phyloP scores from a whole-genome alignment of 2,113 vertebrate species.

The Oncorhynchus tshawytscha region DNA sequence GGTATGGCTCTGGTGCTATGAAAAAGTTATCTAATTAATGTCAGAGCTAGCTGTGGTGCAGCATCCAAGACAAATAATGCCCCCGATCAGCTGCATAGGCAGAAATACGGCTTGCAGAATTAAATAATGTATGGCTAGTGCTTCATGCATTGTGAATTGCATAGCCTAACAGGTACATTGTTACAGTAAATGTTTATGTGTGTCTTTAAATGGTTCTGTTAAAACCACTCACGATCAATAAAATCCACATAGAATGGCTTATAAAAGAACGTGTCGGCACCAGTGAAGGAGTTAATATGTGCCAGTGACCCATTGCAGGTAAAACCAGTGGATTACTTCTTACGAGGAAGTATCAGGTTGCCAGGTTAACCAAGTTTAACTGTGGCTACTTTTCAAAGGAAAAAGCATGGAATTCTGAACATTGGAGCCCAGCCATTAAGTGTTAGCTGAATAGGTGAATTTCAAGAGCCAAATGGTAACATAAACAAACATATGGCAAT shows the following conservation, averaged over 20 bases:
- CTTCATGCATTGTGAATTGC: slow-evolving; percentile 36
- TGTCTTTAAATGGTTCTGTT: slow-evolving; percentile 63
- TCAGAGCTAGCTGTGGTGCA: slow-evolving; percentile 22
- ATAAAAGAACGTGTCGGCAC: slow-evolving; percentile 59
- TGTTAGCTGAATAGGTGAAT: background rate
- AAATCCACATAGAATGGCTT: slow-evolving; percentile 59
- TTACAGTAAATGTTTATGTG: slow-evolving; percentile 67
- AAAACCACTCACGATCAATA: slow-evolving; percentile 63
- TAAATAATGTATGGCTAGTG: slow-evolving; percentile 48
- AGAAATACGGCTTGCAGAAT: slow-evolving; percentile 38
- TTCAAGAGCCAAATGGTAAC: slow-evolving; percentile 20
- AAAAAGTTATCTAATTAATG: slow-evolving; percentile 36
- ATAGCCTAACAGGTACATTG: slow-evolving; percentile 40
- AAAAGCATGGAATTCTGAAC: background rate
- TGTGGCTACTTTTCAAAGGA: background rate
- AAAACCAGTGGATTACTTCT: slow-evolving; percentile 9
- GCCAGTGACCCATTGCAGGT: slow-evolving; percentile 40
- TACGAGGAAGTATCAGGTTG: background rate
- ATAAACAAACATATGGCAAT: slow-evolving; percentile 1
- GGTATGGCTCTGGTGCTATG: background rate
- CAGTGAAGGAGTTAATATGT: slow-evolving; percentile 31
- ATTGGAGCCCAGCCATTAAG: background rate
- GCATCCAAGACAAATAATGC: slow-evolving; percentile 50
- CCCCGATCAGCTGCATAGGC: slow-evolving; percentile 36
- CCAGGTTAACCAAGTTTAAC: no score